Evolutionary conservation across 2,113 vertebrate genomes (phyloP).

Genomic region (Sylvietta virens): DNA sequence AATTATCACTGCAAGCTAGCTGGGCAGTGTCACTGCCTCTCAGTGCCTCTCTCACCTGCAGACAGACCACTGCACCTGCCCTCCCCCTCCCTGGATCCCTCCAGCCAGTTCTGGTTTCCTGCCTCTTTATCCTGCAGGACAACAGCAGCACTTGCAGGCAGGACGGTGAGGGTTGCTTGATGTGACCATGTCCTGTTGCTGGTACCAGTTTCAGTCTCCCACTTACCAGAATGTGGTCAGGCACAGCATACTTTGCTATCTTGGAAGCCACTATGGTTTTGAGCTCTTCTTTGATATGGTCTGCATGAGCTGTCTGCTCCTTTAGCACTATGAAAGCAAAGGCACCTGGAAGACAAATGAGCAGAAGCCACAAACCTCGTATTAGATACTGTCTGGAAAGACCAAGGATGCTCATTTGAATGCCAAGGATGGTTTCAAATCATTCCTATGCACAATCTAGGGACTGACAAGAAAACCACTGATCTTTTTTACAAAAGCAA

Average conservation of each 20-base stretch:
- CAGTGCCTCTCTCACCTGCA: background rate
- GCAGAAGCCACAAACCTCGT: background rate
- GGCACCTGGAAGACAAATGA: slow-evolving; percentile 72
- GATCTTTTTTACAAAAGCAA: background rate
- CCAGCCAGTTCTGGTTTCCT: background rate
- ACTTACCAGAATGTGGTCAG: slow-evolving; percentile 89
- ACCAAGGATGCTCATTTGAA: background rate
- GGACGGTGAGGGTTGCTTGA: background rate
- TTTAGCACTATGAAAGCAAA: slow-evolving; percentile 90
- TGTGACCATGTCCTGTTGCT: background rate
- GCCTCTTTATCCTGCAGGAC: background rate
- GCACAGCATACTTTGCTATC: slow-evolving; percentile 90
- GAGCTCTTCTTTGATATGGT: slow-evolving; percentile 75
- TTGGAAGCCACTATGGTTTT: slow-evolving; percentile 76
- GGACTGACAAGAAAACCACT: background rate
- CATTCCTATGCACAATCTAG: background rate
- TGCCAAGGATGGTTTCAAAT: background rate
- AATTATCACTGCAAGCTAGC: background rate
- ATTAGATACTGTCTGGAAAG: background rate
- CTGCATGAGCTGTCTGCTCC: slow-evolving; percentile 39
- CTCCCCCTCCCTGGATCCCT: background rate
- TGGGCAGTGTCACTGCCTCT: background rate
- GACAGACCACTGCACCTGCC: background rate
- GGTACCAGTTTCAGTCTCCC: background rate
- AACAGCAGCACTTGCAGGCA: background rate